Percentiles rank a stretch among this genome's conserved stretches.
phyloP scores from a whole-genome alignment of 2,113 vertebrate species.

The Silurus glanis region DNA sequence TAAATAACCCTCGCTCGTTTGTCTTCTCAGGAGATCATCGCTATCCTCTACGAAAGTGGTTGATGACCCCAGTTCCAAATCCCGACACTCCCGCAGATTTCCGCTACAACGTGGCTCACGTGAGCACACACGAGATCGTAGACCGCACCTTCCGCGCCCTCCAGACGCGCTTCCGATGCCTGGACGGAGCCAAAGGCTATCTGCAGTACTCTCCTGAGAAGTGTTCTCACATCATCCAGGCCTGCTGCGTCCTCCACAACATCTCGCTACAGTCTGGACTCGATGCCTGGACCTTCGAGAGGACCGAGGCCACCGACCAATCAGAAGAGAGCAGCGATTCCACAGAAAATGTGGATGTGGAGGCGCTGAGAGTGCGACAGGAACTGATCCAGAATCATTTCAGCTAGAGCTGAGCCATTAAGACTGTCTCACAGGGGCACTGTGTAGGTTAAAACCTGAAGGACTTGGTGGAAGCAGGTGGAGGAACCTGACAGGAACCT shows the following conservation, averaged over 20 bases:
- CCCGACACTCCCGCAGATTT: conserved; percentile 84
- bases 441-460: not conserved
- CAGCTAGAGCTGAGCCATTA: conserved; percentile 64
- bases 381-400: conserved; percentile 87
- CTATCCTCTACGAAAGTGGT: conserved; percentile 84
- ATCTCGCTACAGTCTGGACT: conserved; percentile 87
- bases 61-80: conserved; percentile 87
- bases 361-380: conserved; percentile 80
- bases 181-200: conserved; percentile 89
- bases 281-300: conserved; percentile 84
- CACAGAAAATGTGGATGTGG: conserved; percentile 81
- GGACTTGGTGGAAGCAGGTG: not conserved
- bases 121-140: conserved; percentile 84
- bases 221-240: conserved; percentile 89
- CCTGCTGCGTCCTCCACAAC: conserved; percentile 95
- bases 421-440: no score
- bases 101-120: conserved; percentile 87
- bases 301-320: conserved; percentile 76
- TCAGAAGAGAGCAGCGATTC: conserved; percentile 76
- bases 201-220: conserved; percentile 94
- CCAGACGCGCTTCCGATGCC: conserved; percentile 87
- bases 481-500: not conserved
- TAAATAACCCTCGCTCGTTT: no score
- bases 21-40: conserved; percentile 79
- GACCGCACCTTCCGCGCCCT: conserved; percentile 86